Evolutionary conservation across 2,888 invertebrate species (phyloP).

Genomic region (Cheilosia vulpina): DNA sequence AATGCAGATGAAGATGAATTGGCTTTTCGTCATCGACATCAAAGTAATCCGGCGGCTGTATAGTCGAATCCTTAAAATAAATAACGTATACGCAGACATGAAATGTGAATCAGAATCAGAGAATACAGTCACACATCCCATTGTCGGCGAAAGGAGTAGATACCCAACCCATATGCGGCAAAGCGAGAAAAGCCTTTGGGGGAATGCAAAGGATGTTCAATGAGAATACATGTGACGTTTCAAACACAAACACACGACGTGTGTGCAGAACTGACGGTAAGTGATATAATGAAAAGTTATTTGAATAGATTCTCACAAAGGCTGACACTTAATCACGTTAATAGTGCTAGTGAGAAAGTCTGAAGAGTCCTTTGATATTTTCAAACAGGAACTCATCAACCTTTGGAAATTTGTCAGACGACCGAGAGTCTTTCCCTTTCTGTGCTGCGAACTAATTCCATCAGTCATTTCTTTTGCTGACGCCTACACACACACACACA

Average conservation of each 20-base stretch:
- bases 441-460: conserved; percentile 4
- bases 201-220: conserved; percentile 29
- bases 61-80: background rate
- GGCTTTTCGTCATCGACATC: conserved; percentile 36
- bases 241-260: background rate
- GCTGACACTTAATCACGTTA: conserved; percentile 33
- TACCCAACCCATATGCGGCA: background rate
- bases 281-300: conserved; percentile 34
- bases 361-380: conserved; percentile 43
- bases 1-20: conserved; percentile 17
- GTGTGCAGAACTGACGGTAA: background rate
- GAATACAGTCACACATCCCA: background rate
- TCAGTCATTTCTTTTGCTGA: conserved; percentile 23
- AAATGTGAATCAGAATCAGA: conserved; percentile 14
- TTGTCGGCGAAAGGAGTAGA: background rate
- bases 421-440: background rate
- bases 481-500: background rate
- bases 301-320: conserved; percentile 33
- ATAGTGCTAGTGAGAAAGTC: conserved; percentile 12
- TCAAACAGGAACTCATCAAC: conserved; percentile 42
- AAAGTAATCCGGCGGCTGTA: conserved; percentile 18
- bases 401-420: conserved; percentile 28
- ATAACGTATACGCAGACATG: conserved; percentile 1
- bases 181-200: conserved; percentile 19
- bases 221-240: conserved; percentile 27